These are phyloP conservation scores for Brachymystax lenok DNA, from an alignment of 2,797 vertebrate genomes.

Conservation along the genomic window DNA sequence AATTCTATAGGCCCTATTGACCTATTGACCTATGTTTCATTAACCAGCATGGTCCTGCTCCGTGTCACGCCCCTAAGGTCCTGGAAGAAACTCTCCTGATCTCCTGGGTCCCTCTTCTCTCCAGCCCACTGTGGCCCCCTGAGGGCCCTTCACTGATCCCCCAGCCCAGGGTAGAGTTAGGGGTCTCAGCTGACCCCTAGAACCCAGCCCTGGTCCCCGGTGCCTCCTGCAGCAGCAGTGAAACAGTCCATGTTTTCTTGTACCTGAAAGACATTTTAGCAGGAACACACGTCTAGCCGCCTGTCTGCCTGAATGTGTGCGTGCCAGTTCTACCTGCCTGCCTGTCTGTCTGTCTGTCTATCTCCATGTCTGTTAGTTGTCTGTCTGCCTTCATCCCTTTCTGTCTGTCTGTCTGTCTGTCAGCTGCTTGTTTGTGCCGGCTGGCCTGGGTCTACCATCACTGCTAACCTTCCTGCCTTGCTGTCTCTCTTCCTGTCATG, in stretches of 20 bases:
- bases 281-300: neutral
- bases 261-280: neutral
- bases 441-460: neutral
- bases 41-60: slow-evolving; percentile 43
- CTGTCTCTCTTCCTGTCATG: too few relatives aligned
- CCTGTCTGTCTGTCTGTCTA: neutral
- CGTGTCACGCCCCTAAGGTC: slow-evolving; percentile 30
- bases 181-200: too few relatives aligned
- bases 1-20: neutral
- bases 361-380: slow-evolving; percentile 9
- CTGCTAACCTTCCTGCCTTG: neutral
- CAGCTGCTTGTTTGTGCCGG: too few relatives aligned
- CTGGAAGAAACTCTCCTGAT: slow-evolving; percentile 6
- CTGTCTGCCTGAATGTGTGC: slow-evolving; percentile 7
- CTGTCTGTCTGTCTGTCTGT: too few relatives aligned
- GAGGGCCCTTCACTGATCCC: too few relatives aligned
- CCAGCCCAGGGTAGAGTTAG: too few relatives aligned
- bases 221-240: neutral
- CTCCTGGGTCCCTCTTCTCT: slow-evolving; percentile 1
- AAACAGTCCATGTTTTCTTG: neutral
- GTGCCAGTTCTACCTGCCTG: neutral
- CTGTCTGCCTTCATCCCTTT: too few relatives aligned
- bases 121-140: neutral
- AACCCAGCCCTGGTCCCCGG: neutral
- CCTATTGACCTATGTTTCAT: neutral